Base-by-base conservation (phyloP, 2,888 invertebrate genomes). In the Troglohyphantes excavatus region DNA sequence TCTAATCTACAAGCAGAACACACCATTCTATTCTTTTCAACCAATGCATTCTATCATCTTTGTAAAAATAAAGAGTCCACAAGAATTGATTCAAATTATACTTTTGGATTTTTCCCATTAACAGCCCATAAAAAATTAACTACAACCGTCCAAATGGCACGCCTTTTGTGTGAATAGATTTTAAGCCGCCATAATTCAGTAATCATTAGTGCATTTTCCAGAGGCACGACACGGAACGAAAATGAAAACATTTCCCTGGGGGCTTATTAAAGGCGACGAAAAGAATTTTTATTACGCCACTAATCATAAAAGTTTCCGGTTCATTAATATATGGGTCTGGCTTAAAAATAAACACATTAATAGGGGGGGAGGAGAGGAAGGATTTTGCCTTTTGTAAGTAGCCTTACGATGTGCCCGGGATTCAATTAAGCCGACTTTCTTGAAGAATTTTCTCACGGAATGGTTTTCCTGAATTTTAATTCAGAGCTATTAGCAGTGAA, bases 221-320 rank as follows among this genome's bases (percentile, higher is more conserved):
- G 61, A 78, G 46, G 61, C 63, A 33, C 23, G 43, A 23, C 27
- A 39, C n/a, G 13, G 59, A 21, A 53, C 39, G 23, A 67, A 86
- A 86, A 78, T 76, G 78, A 78, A 86, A 78, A 76, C 76, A 78
- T 78, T 78, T 86, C 76, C 85, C 85, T 33, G 33, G 29, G 68
- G 85, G 53, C 68, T 78, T 86, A 78, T 78, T 86, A 78, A 82
- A 61, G 76, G 26, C 59, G n/a, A 21, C 23, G 53, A 78, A 86
- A 76, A 59, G 78, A 86, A 78, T 70, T 86, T 86, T 86, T 78
- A 78, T 86, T 78, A 61, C 53, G 39, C 67, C 67, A 26, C 78
- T 86, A 86, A 86, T 86, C 85, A 86, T 86, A 86, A 86, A 86
- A 86, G 67, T 86, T 86, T 67, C 85, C 61, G 76, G 46, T 86